Evolutionary conservation across 2,888 invertebrate genomes (phyloP), one percentile per base, ranked within the genome.

Genomic region (Merodon equestris): DNA sequence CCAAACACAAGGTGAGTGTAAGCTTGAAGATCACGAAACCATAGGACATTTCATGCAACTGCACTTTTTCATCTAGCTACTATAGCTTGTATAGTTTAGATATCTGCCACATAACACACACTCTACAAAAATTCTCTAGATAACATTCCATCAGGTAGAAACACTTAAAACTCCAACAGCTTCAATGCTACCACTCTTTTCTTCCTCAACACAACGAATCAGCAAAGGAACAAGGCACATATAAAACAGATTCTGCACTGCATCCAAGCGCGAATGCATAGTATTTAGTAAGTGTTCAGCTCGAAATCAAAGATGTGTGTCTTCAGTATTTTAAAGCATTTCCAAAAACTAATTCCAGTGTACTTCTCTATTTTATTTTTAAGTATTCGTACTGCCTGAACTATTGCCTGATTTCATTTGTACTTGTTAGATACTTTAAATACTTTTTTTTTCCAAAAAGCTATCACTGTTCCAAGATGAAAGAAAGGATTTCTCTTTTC

Each of bases 161-260:
- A n/a, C 13, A 44, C 27, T 27, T 27, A 27, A 27, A 13, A 5
- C 58, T 15, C 27, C 27, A 27, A 58, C 47, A 64, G 58, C 42
- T 75, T 75, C 42, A 70, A 54, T 64, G 75, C 63, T 70, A 63
- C 70, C 75, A 75, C 75, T 75, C 75, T 75, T 75, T 75, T 70
- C 75, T 54, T 70, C 75, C 70, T 75, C 45, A 40, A 58, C 15
- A 42, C 15, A 40, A 42, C 42, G 17, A 61, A 19, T 12, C 17
- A 27, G 27, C 27, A 19, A 47, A 4, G 10, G 19, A 9, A 36
- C 44, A 45, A 13, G 18, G n/a, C 34, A 9, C 64, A 45, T 36
- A 2, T 13, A 64, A n/a, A 45, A 36, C n/a, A 63, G 51, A 54
- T 38, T 10, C 51, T 61, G 58, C 53, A 50, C 54, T 66, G 50